Conservation (phyloP, 2,888 invertebrate genomes). For the Willowsia nigromaculata region DNA sequence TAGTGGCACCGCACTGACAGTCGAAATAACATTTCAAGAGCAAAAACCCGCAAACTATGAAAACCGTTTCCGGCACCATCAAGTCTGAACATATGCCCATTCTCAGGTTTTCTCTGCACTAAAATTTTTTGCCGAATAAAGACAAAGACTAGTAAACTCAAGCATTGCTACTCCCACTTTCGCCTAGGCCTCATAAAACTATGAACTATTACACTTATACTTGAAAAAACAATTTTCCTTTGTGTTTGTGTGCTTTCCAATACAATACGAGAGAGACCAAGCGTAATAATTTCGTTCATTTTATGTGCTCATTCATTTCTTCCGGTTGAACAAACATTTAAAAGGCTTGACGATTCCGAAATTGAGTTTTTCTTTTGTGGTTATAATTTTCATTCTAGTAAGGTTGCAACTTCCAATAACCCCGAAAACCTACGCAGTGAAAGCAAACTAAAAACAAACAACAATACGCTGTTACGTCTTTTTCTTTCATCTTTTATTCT, state of each 20-base stretch:
- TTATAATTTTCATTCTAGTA: no score
- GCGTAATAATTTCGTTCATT: not conserved
- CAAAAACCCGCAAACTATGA: no score
- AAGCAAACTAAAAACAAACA: not conserved
- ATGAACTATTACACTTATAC: not conserved
- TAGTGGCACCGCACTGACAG: no score
- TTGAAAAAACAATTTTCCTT: not conserved
- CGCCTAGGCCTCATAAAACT: not conserved
- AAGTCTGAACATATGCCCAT: not conserved
- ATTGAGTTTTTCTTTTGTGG: no score
- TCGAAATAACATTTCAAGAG: no score
- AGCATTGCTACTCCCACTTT: no score
- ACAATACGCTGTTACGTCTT: not conserved
- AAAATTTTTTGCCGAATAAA: no score
- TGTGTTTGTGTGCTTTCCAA: no score
- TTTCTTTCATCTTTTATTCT: not conserved
- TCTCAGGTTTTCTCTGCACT: not conserved
- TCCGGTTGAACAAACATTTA: no score
- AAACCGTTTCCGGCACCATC: not conserved
- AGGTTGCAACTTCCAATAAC: no score
- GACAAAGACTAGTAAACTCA: no score
- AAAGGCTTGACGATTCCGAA: not conserved
- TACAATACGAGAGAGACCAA: not conserved
- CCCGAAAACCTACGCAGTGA: not conserved
- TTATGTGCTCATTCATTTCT: constrained; percentile 22